These are phyloP conservation scores for Gobionotothen gibberifrons DNA, from an alignment of 2,797 vertebrate genomes.

Conservation along the genomic window DNA sequence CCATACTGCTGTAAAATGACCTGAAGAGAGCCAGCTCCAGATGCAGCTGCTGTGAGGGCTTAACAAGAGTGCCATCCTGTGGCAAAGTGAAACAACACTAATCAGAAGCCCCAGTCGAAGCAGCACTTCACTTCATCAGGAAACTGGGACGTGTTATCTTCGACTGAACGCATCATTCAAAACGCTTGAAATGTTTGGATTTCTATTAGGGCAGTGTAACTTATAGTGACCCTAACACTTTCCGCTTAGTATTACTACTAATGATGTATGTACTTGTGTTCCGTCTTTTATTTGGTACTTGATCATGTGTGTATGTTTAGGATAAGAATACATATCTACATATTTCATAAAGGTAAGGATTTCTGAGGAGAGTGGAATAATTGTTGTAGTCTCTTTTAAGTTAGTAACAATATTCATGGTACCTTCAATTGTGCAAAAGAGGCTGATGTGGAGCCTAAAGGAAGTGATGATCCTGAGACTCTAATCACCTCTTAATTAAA, in stretches of 20 bases:
- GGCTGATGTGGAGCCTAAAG: neutral
- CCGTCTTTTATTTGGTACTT: neutral
- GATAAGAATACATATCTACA: neutral
- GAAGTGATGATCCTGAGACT: neutral
- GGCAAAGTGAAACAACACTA: conserved; percentile 70
- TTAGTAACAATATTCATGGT: neutral
- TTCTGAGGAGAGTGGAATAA: neutral
- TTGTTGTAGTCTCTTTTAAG: neutral
- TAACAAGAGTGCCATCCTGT: conserved; percentile 86
- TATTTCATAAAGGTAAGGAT: neutral
- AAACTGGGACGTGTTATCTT: neutral
- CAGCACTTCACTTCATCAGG: neutral
- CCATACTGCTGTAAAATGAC: conserved; percentile 10
- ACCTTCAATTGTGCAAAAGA: neutral
- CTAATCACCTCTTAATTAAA: neutral
- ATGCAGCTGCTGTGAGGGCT: conserved; percentile 50
- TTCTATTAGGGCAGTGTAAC: neutral
- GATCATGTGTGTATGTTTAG: neutral
- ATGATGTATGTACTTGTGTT: neutral
- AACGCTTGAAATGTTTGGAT: neutral
- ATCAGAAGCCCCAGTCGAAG: conserved; percentile 30
- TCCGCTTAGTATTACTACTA: neutral
- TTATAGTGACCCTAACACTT: neutral
- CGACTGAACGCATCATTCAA: neutral
- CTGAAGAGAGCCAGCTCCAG: conserved; percentile 3